Evolutionary conservation across 2,888 invertebrate genomes (phyloP), one percentile per base, ranked within the genome.

Genomic region (Microplitis manilae): DNA sequence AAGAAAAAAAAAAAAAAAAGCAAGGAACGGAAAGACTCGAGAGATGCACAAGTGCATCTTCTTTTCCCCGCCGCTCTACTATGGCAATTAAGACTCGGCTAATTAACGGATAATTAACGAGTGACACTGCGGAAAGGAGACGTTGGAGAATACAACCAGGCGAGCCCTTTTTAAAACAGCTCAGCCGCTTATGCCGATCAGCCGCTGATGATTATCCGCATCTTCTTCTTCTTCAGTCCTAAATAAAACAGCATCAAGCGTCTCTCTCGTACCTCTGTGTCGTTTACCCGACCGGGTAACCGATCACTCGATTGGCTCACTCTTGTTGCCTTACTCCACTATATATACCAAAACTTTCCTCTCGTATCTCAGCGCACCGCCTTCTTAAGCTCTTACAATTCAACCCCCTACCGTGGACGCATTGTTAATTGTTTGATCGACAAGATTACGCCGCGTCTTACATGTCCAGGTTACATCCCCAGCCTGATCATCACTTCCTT

Each of bases 381-480:
- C 64, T 74, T 68, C 61, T 70, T 72, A 41, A 74, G 41, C 71
- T 75, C 68, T 76, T 77, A 75, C 78, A 78, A 77, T 75, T 76
- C 76, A 75, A 59, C 80, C 73, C 68, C 76, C 73, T 73, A 77
- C 77, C 84, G 80, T 79, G 81, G 87, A 50, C 13, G 88, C 86
- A 89, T 89, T 89, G 88, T 89, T 89, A 90, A 90, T 89, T 88
- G 89, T 89, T 89, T 89, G 89, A 89, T 89, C 88, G 87, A 89
- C 89, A 89, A 90, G 89, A 89, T 90, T 88, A 89, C 87, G 85
- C 84, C 85, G 85, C 88, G 86, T 89, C 87, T 86, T 87, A 89
- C 89, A 89, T 89, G 87, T 86, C 84, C 86, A 84, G 62, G 62
- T 62, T 62, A 62, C 62, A 62, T 62, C 62, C 62, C 62, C 17